Evolutionary conservation across 2,113 vertebrate species (phyloP).

Genomic region (Oxyruncus cristatus): DNA sequence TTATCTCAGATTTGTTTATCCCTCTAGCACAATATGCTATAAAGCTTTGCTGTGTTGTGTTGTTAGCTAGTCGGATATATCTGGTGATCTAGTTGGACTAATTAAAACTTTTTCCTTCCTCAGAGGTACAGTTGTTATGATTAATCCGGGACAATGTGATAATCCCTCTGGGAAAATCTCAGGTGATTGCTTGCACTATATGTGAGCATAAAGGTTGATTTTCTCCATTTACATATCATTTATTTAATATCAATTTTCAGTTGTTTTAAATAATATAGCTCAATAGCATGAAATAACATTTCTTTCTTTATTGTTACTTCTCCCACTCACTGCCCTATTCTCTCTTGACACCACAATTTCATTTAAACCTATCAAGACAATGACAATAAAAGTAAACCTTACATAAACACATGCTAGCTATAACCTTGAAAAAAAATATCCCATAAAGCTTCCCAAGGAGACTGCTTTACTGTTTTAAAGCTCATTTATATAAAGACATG

Average conservation of each 20-base stretch:
- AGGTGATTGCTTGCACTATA: background rate
- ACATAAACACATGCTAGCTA: background rate
- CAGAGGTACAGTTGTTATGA: background rate
- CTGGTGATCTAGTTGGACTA: slow-evolving; percentile 7
- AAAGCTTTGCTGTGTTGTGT: background rate
- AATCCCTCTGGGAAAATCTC: background rate
- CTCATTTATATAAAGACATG: background rate
- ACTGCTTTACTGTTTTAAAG: slow-evolving; percentile 7
- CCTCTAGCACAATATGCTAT: background rate
- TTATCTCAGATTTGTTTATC: slow-evolving; percentile 33
- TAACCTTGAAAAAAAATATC: slow-evolving; percentile 11
- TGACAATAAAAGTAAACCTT: slow-evolving; percentile 29
- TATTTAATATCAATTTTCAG: background rate
- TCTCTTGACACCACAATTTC: slow-evolving; percentile 21
- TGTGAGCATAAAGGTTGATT: background rate
- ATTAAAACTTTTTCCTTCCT: slow-evolving; percentile 39
- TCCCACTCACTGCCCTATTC: background rate
- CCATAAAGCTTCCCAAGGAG: slow-evolving; percentile 19
- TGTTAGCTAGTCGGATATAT: background rate
- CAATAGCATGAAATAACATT: background rate
- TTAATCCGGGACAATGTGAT: background rate
- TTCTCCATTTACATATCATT: background rate
- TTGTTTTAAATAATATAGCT: background rate
- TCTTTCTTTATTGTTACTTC: background rate
- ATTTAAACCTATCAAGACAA: slow-evolving; percentile 32